These are phyloP conservation scores for Metaphire vulgaris DNA, from an alignment of 1,140 invertebrate genomes.

Conservation along the genomic window DNA sequence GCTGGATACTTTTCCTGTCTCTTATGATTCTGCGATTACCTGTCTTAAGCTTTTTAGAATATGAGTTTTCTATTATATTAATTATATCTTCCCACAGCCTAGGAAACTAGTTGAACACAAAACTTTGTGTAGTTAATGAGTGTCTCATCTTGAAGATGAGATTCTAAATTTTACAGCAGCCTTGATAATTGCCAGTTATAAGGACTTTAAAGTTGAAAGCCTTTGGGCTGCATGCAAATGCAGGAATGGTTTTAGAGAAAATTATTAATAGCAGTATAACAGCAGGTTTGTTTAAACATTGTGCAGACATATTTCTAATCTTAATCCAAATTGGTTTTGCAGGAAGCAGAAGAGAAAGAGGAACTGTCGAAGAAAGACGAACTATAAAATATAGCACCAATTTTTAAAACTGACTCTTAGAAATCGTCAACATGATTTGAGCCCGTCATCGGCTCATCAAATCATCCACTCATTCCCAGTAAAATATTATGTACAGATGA, in stretches of 20 bases:
- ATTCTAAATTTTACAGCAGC: no score
- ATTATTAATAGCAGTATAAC: no score
- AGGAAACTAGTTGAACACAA: neutral
- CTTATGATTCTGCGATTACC: neutral
- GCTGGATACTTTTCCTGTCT: neutral
- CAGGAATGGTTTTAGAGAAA: no score
- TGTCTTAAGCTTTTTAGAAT: neutral
- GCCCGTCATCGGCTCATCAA: neutral
- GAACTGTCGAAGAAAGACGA: neutral
- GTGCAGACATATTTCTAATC: no score
- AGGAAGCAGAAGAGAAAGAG: neutral
- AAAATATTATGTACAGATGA: neutral
- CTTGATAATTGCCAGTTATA: neutral
- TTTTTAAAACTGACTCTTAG: neutral
- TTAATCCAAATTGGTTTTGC: neutral
- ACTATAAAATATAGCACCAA: neutral
- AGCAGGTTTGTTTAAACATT: no score
- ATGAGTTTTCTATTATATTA: neutral
- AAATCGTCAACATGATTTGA: neutral
- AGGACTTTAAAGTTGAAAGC: neutral
- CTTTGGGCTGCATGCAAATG: no score
- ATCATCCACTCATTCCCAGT: neutral
- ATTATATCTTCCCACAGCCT: neutral
- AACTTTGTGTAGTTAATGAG: neutral
- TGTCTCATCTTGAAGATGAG: neutral